Base-by-base conservation (phyloP, 2,888 invertebrate genomes). In the Adelphocoris suturalis region DNA sequence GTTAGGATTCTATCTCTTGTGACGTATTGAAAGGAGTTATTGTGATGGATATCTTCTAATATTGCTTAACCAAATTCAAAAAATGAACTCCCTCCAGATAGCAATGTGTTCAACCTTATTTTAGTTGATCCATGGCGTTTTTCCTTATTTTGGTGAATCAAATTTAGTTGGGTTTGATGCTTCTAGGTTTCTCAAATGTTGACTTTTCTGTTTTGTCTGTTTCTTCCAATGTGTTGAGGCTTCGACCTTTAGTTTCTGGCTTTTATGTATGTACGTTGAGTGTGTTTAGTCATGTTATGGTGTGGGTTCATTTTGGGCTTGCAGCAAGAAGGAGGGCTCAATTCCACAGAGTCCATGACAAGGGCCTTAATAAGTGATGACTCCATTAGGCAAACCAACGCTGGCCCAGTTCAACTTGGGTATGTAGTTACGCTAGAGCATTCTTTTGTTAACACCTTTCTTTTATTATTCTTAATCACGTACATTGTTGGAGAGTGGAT, bases 371-470 rank as follows among this genome's bases (percentile, higher is more conserved):
- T 98, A 94, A 97, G 97, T 94, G 98, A 98, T 95, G 97, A 98
- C 95, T 96, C 95, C 93, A 95, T 96, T 94, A 96, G 97, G 95
- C 96, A 96, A 95, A 96, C 97, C 94, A 92, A 91, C 89, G 95
- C 97, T 94, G 97, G 97, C 94, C 97, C 97, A 94, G 97, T 98
- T 94, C 98, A 98, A 95, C 96, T 98, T 95, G 98, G 98, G 97
- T 98, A 97, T 95, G 97, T 97, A 96, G 68, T 48, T 23, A 47
- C 68, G 82, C 52, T 52, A 27, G 48, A 46, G 82, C 48, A 52
- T 82, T 82, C 68, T 68, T 68, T 68, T 27, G 78, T 78, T 78
- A 78, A n/a, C 78, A 78, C 2, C 37, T 78, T 68, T 88, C 84
- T 82, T 80, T 76, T 86, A 76, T 86, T 47, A 76, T n/a, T 37